Evolutionary conservation across 2,113 vertebrate genomes (phyloP), one percentile per base, ranked within the genome.

Genomic region (Carassius auratus): DNA sequence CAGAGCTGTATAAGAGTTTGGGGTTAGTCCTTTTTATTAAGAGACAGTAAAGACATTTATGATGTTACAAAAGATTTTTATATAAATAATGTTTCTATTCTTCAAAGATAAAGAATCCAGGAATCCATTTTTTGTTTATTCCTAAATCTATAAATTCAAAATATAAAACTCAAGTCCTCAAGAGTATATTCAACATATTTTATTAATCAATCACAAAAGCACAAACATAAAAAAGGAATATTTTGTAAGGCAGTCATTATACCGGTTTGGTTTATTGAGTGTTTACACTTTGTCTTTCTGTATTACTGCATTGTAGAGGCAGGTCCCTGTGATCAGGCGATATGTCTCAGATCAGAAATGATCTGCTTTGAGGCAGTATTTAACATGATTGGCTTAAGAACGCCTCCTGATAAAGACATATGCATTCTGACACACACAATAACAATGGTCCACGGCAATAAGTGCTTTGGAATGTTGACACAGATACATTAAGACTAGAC

Each of bases 171-270:
- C 61, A 30, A 10, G 5, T 33, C 74, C 13, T 76, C 23, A 48
- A 21, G 5, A 45, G 42, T 75, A 85, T 81, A 89, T 90, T 91
- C 88, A 91, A 86, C 91, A 88, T 57, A 57, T 64, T 91, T 94
- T 92, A 91, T 90, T 91, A 84, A 90, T 89, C 50, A 52, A 86
- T 93, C 90, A 90, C 91, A 95, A 94, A 94, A 92, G 83, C 91
- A 92, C 81, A 92, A 93, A 94, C 91, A 92, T 92, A 93, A 93
- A 94, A 94, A 92, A 75, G 86, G 85, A 91, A 87, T 90, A 92
- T 91, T 6, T 88, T 87, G 87, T 94, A 95, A 95, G 94, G 94
- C 94, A 94, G 89, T 93, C 90, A 90, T 88, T 91, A 90, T 89
- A 93, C 90, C 89, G 90, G 90, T 92, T 90, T 90, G 89, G 90